These are phyloP conservation scores for Neodiprion pinetum DNA, from an alignment of 1,140 invertebrate species.

Conservation along the genomic window DNA sequence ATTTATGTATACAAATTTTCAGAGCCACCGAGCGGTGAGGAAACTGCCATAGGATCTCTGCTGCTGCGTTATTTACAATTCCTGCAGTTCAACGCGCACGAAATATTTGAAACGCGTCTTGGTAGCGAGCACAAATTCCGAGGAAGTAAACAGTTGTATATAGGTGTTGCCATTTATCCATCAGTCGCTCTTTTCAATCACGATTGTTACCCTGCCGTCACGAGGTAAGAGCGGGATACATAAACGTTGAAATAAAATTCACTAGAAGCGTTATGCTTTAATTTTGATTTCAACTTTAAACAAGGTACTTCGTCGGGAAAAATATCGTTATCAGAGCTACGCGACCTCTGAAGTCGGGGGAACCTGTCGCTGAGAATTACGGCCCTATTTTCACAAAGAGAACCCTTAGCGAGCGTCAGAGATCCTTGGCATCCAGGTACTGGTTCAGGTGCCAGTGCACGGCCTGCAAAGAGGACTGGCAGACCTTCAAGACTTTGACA, in stretches of 20 bases:
- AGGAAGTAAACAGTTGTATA: slow-evolving; percentile 65
- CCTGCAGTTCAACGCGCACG: slow-evolving; percentile 89
- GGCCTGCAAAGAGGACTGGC: slow-evolving; percentile 81
- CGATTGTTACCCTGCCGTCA: slow-evolving; percentile 83
- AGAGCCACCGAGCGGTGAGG: slow-evolving; percentile 35
- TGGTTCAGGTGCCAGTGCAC: slow-evolving; percentile 81
- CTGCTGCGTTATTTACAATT: slow-evolving; percentile 79
- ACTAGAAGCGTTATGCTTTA: too few species aligned
- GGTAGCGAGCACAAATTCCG: slow-evolving; percentile 62
- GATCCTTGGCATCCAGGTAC: slow-evolving; percentile 74
- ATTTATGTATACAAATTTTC: background rate
- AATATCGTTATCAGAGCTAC: slow-evolving; percentile 75
- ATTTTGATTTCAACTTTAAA: slow-evolving; percentile 19
- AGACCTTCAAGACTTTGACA: slow-evolving; percentile 69
- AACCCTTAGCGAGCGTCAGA: slow-evolving; percentile 67
- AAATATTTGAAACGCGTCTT: slow-evolving; percentile 78
- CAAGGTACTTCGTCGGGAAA: slow-evolving; percentile 78
- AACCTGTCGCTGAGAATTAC: slow-evolving; percentile 84
- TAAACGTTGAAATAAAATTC: background rate
- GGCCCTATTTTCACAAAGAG: slow-evolving; percentile 80
- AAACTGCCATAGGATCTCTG: slow-evolving; percentile 68
- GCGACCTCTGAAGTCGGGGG: slow-evolving; percentile 68
- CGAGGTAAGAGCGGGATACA: slow-evolving; percentile 63
- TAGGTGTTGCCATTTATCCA: slow-evolving; percentile 84
- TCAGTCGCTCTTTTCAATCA: slow-evolving; percentile 87